Evolutionary conservation across 2,113 vertebrate genomes (phyloP), one percentile per base, ranked within the genome.

Genomic region (Clinocottus analis): DNA sequence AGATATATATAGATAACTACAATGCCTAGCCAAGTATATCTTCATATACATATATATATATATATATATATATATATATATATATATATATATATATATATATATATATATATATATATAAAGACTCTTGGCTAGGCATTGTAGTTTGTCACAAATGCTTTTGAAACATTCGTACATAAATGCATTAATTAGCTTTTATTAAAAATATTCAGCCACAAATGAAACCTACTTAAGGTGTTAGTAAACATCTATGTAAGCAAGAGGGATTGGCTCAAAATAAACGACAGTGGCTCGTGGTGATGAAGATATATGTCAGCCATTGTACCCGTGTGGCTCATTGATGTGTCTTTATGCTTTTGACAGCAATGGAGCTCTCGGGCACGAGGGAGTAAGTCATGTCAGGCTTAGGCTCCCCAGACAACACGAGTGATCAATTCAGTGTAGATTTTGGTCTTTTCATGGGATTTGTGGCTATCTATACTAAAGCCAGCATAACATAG

Each of bases 261-360:
- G 65, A n/a, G 45, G 41, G 65, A 67, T 47, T 49, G 19, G 16
- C 64, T 55, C 31, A 55, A 25, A 69, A 55, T 39, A 55, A 55
- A 67, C 25, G 16, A 17, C 14, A 19, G 39, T 19, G 61, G 35
- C 4, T 51, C 6, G 31, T 51, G 33, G 67, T 55, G 23, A 39
- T 37, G n/a, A 69, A 55, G 9, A 55, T 16, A 55, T 1, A 25
- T 3, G 33, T 25, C 29, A 35, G 27, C 37, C 66, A 35, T 29
- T n/a, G 41, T 25, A 11, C 41, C 25, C 1, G 25, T 49, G 45
- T 9, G 65, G 29, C 43, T 67, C 45, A n/a, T 21, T 17, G 8
- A 27, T 29, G 16, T 19, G 27, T 33, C 35, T 51, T 35, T 16
- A 51, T 2, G 14, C 2, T 12, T 16, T 4, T 12, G 21, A 53